phyloP scores from a whole-genome alignment of 2,113 vertebrate genomes.

The Mormyrus iriodes region DNA sequence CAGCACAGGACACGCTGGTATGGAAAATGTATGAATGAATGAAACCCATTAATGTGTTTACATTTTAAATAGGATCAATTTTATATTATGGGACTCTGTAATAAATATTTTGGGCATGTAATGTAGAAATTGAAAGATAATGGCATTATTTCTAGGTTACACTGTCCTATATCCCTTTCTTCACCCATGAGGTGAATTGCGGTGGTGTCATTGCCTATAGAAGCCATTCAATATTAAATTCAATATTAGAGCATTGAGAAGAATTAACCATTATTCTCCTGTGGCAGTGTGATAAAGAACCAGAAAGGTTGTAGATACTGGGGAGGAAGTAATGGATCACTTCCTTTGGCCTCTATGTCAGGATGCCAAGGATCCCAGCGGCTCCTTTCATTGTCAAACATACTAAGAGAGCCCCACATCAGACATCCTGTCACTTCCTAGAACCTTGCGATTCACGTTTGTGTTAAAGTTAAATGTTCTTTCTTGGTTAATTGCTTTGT shows the following conservation, averaged over 20 bases:
- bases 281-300: slow-evolving; percentile 21
- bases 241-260: slow-evolving; percentile 33
- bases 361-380: slow-evolving; percentile 40
- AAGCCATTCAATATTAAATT: slow-evolving; percentile 14
- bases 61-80: not conserved
- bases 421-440: not conserved
- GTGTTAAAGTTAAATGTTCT: slow-evolving; percentile 1
- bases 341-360: slow-evolving; percentile 44
- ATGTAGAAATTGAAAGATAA: not conserved
- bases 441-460: slow-evolving; percentile 2
- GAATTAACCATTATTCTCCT: slow-evolving; percentile 35
- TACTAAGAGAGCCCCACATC: not conserved
- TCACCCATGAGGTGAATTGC: not conserved
- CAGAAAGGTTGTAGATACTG: slow-evolving; percentile 33
- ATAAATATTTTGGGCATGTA: not conserved
- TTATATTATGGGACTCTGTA: not conserved
- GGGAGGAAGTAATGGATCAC: slow-evolving; percentile 40
- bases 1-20: not conserved
- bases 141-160: not conserved
- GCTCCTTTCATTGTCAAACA: not conserved
- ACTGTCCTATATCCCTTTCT: not conserved
- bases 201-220: not conserved
- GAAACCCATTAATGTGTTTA: not conserved
- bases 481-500: slow-evolving; percentile 24
- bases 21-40: not conserved